Evolutionary conservation across 2,888 invertebrate species (phyloP).

Genomic region (Dicyrtoma fusca): DNA sequence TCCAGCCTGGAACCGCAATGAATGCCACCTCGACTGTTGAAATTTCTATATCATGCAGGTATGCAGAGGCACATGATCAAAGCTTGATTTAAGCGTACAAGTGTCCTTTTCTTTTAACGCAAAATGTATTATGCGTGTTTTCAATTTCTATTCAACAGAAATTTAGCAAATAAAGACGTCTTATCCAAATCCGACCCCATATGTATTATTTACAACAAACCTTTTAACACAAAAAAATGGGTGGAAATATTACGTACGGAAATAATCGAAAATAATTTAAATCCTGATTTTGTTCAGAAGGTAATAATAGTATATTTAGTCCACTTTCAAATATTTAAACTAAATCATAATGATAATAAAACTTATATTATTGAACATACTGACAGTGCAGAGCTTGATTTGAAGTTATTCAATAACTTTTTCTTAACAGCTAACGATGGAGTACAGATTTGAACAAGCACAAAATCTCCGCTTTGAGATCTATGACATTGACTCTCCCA

Average conservation of each 20-base stretch:
- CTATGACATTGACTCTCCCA: conserved; percentile 59
- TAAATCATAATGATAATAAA: too few species aligned
- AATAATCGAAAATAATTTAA: conserved; percentile 61
- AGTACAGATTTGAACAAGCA: conserved; percentile 65
- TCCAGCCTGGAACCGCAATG: conserved; percentile 42
- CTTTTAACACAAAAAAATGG: conserved; percentile 59
- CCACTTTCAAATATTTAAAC: not conserved
- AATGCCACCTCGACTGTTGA: conserved; percentile 56
- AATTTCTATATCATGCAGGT: conserved; percentile 55
- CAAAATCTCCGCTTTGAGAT: conserved; percentile 64
- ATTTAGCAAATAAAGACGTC: conserved; percentile 62
- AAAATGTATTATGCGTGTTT: too few species aligned
- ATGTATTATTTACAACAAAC: conserved; percentile 61
- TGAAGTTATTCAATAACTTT: too few species aligned
- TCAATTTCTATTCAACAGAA: too few species aligned
- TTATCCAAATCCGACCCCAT: conserved; percentile 66
- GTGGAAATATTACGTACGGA: conserved; percentile 62
- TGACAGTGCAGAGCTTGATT: too few species aligned
- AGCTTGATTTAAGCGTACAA: too few species aligned
- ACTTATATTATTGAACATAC: too few species aligned
- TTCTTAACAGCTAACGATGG: conserved; percentile 44
- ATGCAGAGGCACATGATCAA: too few species aligned
- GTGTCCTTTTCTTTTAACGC: too few species aligned
- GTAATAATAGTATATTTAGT: conserved; percentile 57
- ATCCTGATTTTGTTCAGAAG: conserved; percentile 65